Evolutionary conservation across 1,140 invertebrate genomes (phyloP).

Genomic region (Panulirus ornatus): DNA sequence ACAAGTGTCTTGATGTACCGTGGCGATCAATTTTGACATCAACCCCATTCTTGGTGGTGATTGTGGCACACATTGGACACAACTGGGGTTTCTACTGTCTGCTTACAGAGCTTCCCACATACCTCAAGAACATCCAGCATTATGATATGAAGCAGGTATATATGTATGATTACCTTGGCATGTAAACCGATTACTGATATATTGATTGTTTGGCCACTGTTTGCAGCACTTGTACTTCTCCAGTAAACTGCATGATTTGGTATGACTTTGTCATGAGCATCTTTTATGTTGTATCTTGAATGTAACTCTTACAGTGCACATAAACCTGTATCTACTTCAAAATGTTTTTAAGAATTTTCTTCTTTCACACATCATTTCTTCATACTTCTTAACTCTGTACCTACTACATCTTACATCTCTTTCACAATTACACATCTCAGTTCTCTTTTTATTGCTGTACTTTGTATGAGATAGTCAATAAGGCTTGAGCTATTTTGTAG

Average conservation of each 20-base stretch:
- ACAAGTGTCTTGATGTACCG: constrained; percentile 81
- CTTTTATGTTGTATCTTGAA: too few relatives aligned
- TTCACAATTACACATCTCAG: too few relatives aligned
- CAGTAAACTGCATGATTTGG: neutral
- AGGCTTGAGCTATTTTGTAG: too few relatives aligned
- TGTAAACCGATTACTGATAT: neutral
- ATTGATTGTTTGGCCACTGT: neutral
- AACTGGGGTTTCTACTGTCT: constrained; percentile 98
- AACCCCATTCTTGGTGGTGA: constrained; percentile 92
- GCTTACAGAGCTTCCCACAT: constrained; percentile 94
- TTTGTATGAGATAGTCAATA: too few relatives aligned
- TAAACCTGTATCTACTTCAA: too few relatives aligned
- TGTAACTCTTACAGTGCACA: too few relatives aligned
- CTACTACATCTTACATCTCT: too few relatives aligned
- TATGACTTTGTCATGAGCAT: neutral
- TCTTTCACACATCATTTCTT: too few relatives aligned
- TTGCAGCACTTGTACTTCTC: neutral
- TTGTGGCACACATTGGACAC: constrained; percentile 92
- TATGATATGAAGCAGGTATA: constrained; percentile 91
- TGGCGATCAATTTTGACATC: constrained; percentile 90
- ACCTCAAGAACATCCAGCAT: constrained; percentile 92
- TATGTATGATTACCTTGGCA: neutral
- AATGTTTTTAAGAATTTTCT: too few relatives aligned
- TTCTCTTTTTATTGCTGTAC: too few relatives aligned
- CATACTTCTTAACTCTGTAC: too few relatives aligned